Base-by-base conservation (phyloP, 2,797 vertebrate species). In the Mormyrops boulengeri region DNA sequence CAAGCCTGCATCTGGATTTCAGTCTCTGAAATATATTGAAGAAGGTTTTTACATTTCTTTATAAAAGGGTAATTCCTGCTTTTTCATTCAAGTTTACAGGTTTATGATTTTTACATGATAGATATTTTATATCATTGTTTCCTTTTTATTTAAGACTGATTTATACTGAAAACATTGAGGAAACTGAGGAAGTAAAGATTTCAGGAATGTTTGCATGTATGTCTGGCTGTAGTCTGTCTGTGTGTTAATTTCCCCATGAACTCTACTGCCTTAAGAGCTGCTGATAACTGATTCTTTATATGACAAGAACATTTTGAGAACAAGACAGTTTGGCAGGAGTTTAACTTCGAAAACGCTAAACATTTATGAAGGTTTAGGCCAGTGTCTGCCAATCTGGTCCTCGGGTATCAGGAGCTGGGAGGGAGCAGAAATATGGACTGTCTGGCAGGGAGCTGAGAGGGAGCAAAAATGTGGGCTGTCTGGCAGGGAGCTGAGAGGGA, bases 241-340 rank as follows among this genome's bases (percentile, higher is more conserved):
- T 91, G 90, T 90, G 90, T 90, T 91, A 73, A 73, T 92, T 88
- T 91, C 90, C 88, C 77, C 88, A 90, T 90, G 85, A 90, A 90
- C 91, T 90, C 91, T 91, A 92, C 89, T 90, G 88, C 90, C 91
- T 93, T 90, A 89, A 88, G 91, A 92, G 88, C 93, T 92, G 91
- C 91, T 91, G 91, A 93, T 94, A 93, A 92, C 92, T 89, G 91
- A 91, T 91, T 93, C 92, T 91, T 92, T 89, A 92, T 91, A 90
- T 88, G 90, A 91, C 91, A 90, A 91, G 91, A 93, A 1, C 91
- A 38, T 87, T 49, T 87, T 19, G 12, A 49, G 26, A 38, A n/a
- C 26, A 88, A 93, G 60, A 93, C 94, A 91, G 92, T 91, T 93
- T 93, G 91, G 89, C 91, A 88, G 57, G 90, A 93, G 92, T 89